These are phyloP conservation scores for Paralinhomoeus sp. DNA, from an alignment of 2,888 invertebrate species.

Conservation along the genomic window DNA sequence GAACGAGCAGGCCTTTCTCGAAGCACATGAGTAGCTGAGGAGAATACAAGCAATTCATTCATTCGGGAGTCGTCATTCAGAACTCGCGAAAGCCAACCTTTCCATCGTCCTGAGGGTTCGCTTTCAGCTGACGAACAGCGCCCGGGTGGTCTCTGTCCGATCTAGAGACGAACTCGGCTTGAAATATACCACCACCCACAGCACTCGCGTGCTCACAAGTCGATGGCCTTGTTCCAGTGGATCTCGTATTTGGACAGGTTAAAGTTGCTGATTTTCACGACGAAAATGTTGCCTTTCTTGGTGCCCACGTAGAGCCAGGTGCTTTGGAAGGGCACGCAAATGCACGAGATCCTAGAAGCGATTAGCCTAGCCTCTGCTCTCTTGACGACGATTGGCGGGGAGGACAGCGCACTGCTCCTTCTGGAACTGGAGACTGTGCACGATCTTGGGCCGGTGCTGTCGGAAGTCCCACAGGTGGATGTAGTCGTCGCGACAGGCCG, in stretches of 20 bases:
- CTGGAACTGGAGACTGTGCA: conserved; percentile 74
- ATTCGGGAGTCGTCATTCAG: too few species aligned
- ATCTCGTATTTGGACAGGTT: conserved; percentile 87
- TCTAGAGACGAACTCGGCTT: too few species aligned
- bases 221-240: conserved; percentile 99
- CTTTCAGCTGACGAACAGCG: conserved; percentile 75
- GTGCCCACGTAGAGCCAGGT: conserved; percentile 97
- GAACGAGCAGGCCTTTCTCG: conserved; percentile 72
- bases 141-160: conserved; percentile 88
- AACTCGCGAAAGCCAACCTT: conserved; percentile 46
- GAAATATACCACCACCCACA: neutral
- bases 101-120: conserved; percentile 83
- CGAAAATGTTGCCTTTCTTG: conserved; percentile 88
- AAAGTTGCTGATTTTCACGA: conserved; percentile 87
- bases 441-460: conserved; percentile 54
- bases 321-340: conserved; percentile 81
- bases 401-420: too few species aligned
- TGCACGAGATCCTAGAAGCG: conserved; percentile 56
- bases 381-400: too few species aligned
- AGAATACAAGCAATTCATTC: too few species aligned
- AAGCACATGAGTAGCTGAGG: conserved; percentile 87
- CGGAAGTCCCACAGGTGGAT: conserved; percentile 86
- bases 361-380: too few species aligned
- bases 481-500: conserved; percentile 81
- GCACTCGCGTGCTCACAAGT: conserved; percentile 44